phyloP scores from a whole-genome alignment of 2,797 vertebrate species.

The Emys orbicularis region DNA sequence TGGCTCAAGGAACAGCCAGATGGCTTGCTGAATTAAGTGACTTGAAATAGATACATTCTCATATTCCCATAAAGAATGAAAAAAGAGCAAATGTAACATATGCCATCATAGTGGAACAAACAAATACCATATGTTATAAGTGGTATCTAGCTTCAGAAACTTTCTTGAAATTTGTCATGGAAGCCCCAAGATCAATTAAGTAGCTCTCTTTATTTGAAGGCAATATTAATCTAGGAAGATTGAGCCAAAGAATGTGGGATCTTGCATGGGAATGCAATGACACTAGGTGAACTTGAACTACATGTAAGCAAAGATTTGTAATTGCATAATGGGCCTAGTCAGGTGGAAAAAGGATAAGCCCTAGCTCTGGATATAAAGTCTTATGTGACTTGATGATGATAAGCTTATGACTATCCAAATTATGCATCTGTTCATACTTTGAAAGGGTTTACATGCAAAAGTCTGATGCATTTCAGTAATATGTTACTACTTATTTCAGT shows the following conservation, averaged over 20 bases:
- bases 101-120: neutral
- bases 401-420: constrained; percentile 19
- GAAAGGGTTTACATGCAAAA: neutral
- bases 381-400: neutral
- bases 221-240: neutral
- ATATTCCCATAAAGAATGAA: accelerated
- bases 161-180: neutral
- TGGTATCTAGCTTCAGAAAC: accelerated
- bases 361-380: neutral
- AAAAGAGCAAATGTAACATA: neutral
- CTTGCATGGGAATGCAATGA: neutral
- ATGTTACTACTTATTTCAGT: neutral
- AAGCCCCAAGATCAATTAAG: neutral
- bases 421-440: neutral
- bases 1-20: accelerated
- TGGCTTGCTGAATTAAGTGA: accelerated
- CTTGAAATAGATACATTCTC: neutral
- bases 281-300: neutral
- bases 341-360: constrained; percentile 64
- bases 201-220: accelerated
- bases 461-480: neutral
- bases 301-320: constrained; percentile 15
- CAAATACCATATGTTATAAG: neutral
- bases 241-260: accelerated
- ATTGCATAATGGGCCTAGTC: constrained; percentile 53